A percentile compares a stretch with the other conserved stretches of the same genome.
Conservation (phyloP, 1,140 invertebrate genomes). For the Solenopsis invicta region DNA sequence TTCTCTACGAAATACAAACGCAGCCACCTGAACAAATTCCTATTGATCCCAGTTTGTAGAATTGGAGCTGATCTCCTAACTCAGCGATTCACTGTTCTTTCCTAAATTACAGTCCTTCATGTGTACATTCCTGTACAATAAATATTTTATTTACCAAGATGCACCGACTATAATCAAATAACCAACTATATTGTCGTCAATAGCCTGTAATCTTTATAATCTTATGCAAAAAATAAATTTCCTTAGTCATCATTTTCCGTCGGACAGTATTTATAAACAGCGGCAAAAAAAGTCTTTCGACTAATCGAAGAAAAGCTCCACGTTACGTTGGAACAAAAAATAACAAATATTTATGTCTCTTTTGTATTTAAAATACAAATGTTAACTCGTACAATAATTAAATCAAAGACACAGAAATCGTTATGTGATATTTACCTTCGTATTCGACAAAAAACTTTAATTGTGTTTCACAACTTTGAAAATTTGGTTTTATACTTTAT, state of each 20-base stretch:
- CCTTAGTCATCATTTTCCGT: conserved; percentile 3
- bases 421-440: neutral
- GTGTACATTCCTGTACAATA: neutral
- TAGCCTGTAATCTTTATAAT: neutral
- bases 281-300: neutral
- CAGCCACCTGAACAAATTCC: conserved; percentile 7
- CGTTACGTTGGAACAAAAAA: neutral
- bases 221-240: conserved; percentile 2
- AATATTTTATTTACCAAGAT: conserved; percentile 23
- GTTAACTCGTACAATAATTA: neutral
- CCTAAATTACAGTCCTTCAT: neutral
- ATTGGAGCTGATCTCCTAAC: conserved; percentile 11
- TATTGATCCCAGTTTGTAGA: neutral
- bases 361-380: neutral
- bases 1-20: conserved; percentile 5
- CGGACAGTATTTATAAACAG: neutral
- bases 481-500: neutral
- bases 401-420: neutral
- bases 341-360: neutral
- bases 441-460: neutral
- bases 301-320: too few relatives aligned
- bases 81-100: neutral
- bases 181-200: neutral
- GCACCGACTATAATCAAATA: neutral
- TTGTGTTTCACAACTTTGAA: neutral